Conservation (phyloP, 2,888 invertebrate genomes). For the Coelogynopora nodosa region DNA sequence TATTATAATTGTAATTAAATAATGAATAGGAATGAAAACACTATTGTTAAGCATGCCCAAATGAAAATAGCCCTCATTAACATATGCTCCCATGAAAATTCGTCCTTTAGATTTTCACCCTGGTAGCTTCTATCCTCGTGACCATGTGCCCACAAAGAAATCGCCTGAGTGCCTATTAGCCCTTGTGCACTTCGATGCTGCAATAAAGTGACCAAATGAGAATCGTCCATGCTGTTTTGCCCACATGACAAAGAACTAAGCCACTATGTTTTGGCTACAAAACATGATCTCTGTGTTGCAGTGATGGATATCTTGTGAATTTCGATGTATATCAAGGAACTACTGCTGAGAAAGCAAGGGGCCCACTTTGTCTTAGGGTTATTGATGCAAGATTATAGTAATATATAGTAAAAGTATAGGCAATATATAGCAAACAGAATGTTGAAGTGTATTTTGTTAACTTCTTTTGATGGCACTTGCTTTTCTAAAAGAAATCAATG, state of each 20-base stretch:
- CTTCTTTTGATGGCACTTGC: neutral
- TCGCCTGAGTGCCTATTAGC: no score
- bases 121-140: no score
- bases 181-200: no score
- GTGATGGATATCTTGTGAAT: neutral
- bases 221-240: no score
- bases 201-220: no score
- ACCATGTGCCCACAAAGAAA: no score
- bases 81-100: no score
- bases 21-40: no score
- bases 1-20: no score
- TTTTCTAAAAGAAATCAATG: neutral
- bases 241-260: neutral
- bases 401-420: neutral
- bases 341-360: neutral
- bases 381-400: slow-evolving; percentile 4
- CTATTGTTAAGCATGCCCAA: no score
- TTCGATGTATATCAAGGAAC: slow-evolving; percentile 26
- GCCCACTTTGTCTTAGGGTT: neutral
- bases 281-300: slow-evolving; percentile 9
- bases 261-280: slow-evolving; percentile 13
- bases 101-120: no score
- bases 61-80: no score
- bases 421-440: neutral
- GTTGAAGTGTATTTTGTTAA: slow-evolving; percentile 14